phyloP scores from a whole-genome alignment of 2,113 vertebrate species.

The Platichthys stellatus region DNA sequence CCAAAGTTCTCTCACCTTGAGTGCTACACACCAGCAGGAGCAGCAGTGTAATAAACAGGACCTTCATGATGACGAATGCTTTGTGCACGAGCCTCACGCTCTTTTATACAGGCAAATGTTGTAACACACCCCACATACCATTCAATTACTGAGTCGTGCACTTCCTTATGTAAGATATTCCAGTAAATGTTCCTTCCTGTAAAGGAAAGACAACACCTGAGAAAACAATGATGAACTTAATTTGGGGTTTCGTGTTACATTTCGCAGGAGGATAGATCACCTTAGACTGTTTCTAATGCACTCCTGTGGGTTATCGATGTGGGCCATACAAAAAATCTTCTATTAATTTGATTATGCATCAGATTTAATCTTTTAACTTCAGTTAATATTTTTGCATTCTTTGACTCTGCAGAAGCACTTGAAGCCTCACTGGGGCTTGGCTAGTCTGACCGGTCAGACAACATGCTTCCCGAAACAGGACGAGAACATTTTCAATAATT shows the following conservation, averaged over 20 bases:
- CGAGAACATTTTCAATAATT: no score
- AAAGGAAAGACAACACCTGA: background rate
- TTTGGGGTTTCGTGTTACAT: background rate
- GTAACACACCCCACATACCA: background rate
- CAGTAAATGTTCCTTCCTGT: conserved; percentile 17
- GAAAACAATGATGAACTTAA: background rate
- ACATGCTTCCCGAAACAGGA: no score
- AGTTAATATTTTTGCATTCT: no score
- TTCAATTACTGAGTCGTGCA: background rate
- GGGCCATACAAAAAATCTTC: no score
- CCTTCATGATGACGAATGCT: conserved; percentile 71
- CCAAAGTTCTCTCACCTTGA: conserved; percentile 53
- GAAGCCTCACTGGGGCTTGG: no score
- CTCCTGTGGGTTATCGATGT: no score
- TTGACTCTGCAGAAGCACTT: no score
- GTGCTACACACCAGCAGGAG: conserved; percentile 69
- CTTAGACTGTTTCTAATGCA: background rate
- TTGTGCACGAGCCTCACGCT: conserved; percentile 21
- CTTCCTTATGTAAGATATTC: conserved; percentile 35
- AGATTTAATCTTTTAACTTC: no score
- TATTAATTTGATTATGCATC: no score
- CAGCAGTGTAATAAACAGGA: conserved; percentile 54
- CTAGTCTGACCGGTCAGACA: no score
- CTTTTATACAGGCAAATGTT: conserved; percentile 39
- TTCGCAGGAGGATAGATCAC: background rate